Conservation (phyloP, 1,140 invertebrate genomes). For the Drosophila bocki region DNA sequence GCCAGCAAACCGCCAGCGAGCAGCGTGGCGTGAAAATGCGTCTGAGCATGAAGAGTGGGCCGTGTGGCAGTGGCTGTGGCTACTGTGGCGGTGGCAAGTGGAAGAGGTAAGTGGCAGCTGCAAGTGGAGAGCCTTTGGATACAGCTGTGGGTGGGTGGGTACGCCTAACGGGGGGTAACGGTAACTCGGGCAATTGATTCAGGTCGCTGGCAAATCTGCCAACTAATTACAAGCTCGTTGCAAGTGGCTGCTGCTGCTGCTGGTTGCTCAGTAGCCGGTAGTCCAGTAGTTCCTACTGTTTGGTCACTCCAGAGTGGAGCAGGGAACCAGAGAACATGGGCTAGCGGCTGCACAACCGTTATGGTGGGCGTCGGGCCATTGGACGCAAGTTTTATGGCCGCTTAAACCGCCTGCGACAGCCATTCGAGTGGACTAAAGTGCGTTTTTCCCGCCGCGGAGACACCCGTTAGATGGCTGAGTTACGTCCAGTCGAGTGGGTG, state of each 20-base stretch:
- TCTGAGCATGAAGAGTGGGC: slow-evolving; percentile 43
- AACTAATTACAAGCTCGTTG: slow-evolving; percentile 65
- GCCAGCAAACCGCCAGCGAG: slow-evolving; percentile 32
- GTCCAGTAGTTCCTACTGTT: slow-evolving; percentile 20
- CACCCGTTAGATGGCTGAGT: slow-evolving; percentile 37
- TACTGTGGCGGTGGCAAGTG: slow-evolving; percentile 10
- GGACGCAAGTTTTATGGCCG: slow-evolving; percentile 41
- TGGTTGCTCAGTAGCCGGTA: slow-evolving; percentile 11
- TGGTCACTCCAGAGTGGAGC: slow-evolving; percentile 30
- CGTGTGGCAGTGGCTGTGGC: background rate
- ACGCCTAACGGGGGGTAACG: slow-evolving; percentile 44
- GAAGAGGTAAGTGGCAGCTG: slow-evolving; percentile 13
- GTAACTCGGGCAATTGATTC: slow-evolving; percentile 69
- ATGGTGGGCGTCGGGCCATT: slow-evolving; percentile 43
- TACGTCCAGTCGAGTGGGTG: slow-evolving; percentile 42
- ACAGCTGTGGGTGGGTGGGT: background rate
- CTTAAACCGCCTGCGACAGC: slow-evolving; percentile 41
- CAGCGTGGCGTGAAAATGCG: slow-evolving; percentile 56
- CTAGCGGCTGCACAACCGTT: slow-evolving; percentile 16
- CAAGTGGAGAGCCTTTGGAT: slow-evolving; percentile 6
- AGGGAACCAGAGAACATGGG: slow-evolving; percentile 8
- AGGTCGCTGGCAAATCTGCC: slow-evolving; percentile 61
- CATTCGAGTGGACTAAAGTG: slow-evolving; percentile 29
- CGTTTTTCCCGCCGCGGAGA: slow-evolving; percentile 27
- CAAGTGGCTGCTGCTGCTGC: slow-evolving; percentile 32